phyloP scores from a whole-genome alignment of 2,797 vertebrate species.

The Heliangelus exortis region DNA sequence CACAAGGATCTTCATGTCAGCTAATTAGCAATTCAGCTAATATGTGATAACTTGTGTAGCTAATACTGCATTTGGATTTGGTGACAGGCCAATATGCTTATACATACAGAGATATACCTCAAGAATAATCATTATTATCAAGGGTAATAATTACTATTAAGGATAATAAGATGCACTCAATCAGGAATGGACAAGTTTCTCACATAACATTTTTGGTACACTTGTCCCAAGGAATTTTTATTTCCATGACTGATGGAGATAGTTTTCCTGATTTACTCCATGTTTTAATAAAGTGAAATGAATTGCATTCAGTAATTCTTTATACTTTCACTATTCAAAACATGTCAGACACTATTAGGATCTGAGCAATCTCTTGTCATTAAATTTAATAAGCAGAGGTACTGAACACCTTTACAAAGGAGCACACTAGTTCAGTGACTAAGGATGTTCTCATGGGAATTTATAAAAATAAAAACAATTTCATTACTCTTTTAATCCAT shows the following conservation, averaged over 20 bases:
- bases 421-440: not conserved
- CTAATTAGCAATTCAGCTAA: not conserved
- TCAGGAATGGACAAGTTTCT: not conserved
- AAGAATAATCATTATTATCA: not conserved
- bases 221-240: not conserved
- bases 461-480: not conserved
- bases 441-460: not conserved
- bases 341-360: not conserved
- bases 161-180: not conserved
- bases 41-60: not conserved
- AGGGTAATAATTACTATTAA: not conserved
- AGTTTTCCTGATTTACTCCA: not conserved
- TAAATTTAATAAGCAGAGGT: not conserved
- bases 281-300: not conserved
- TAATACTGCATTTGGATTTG: not conserved
- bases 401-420: not conserved
- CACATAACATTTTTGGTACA: not conserved
- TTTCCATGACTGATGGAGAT: not conserved
- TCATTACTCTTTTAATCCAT: not conserved
- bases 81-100: fast-evolving
- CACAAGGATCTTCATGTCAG: not conserved
- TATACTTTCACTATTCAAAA: too few relatives aligned
- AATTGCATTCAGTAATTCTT: not conserved
- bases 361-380: not conserved
- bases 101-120: not conserved